These are phyloP conservation scores for Sesamia inferens DNA, from an alignment of 2,888 invertebrate species.

Conservation along the genomic window DNA sequence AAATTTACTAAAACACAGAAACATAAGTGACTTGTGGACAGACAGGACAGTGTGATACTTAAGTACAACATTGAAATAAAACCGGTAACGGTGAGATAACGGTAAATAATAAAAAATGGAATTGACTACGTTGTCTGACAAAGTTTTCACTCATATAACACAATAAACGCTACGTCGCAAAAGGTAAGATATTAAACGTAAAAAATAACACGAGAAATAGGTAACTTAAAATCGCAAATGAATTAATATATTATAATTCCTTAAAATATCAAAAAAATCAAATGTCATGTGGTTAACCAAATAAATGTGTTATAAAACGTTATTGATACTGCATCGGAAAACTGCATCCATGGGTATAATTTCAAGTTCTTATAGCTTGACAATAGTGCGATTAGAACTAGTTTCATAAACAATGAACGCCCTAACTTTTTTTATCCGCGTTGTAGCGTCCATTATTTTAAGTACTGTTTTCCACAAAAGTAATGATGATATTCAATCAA, in stretches of 20 bases:
- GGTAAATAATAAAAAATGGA: no score
- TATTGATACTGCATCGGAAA: not conserved
- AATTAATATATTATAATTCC: not conserved
- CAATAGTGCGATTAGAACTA: conserved; percentile 21
- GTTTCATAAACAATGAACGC: conserved; percentile 43
- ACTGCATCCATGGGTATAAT: conserved; percentile 3
- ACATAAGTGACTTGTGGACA: not conserved
- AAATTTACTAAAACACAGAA: not conserved
- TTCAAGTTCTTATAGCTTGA: conserved; percentile 4
- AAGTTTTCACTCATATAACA: not conserved
- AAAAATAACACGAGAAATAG: no score
- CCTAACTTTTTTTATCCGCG: conserved; percentile 10
- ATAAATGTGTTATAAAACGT: not conserved
- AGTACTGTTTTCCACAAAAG: not conserved
- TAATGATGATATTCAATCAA: not conserved
- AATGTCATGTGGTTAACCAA: not conserved
- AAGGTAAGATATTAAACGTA: not conserved
- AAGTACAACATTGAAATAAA: not conserved
- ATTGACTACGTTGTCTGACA: no score
- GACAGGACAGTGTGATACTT: not conserved
- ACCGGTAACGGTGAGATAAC: not conserved
- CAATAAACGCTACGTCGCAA: not conserved
- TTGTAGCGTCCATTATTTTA: not conserved
- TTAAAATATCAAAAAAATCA: not conserved
- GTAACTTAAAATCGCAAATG: not conserved